Conservation (phyloP, 2,888 invertebrate genomes). For the Nemoura dubitans region DNA sequence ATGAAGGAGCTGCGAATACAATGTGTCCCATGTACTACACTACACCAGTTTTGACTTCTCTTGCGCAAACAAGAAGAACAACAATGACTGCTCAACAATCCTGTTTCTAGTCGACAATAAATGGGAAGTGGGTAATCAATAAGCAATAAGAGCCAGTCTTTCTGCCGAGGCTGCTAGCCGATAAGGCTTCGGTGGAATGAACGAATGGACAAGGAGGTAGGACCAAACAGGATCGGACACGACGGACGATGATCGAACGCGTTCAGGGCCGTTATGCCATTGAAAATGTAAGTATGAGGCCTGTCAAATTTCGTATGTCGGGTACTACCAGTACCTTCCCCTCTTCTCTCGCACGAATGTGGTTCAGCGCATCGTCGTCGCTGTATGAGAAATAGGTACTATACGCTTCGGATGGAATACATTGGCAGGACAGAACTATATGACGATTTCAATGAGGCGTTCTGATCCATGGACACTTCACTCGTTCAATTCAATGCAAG, state of each 20-base stretch:
- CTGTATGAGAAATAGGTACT: too few species aligned
- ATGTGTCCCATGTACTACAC: background rate
- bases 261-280: background rate
- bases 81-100: constrained; percentile 1
- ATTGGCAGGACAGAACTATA: background rate
- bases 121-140: background rate
- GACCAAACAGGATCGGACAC: background rate
- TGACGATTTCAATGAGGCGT: background rate
- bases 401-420: too few species aligned
- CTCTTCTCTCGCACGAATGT: background rate
- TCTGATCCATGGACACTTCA: background rate
- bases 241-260: background rate
- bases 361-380: too few species aligned
- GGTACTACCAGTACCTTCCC: background rate
- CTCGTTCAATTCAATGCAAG: background rate
- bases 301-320: background rate
- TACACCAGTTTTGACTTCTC: constrained; percentile 14
- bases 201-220: background rate
- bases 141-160: constrained; percentile 12
- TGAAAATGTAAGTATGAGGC: background rate
- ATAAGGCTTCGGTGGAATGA: background rate
- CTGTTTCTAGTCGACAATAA: background rate
- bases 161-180: background rate
- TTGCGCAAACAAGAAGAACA: background rate
- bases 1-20: background rate